phyloP scores from a whole-genome alignment of 2,888 invertebrate species.

The Rhabditoides inermis region DNA sequence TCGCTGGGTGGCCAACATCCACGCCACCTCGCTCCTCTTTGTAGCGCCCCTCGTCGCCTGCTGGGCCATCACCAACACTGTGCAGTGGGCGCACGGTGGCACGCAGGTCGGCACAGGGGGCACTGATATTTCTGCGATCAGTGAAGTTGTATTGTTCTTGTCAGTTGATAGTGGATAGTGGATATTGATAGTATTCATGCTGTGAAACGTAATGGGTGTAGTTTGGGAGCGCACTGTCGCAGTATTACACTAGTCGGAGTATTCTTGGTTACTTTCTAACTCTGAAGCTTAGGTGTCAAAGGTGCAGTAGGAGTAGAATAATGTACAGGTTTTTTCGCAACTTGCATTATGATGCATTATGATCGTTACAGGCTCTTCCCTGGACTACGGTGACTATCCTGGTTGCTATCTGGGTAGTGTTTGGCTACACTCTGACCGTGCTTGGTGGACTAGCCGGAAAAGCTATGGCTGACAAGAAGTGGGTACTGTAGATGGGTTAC shows the following conservation, averaged over 20 bases:
- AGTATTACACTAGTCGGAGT: too few species aligned
- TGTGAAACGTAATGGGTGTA: too few species aligned
- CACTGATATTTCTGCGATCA: not conserved
- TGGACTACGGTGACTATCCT: constrained; percentile 57
- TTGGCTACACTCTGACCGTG: constrained; percentile 58
- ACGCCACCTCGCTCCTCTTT: constrained; percentile 57
- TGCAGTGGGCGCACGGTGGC: constrained; percentile 58
- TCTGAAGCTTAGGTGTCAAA: not conserved
- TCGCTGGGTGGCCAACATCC: constrained; percentile 58
- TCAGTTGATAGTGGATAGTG: not conserved
- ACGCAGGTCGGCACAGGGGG: constrained; percentile 46
- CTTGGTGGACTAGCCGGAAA: constrained; percentile 57
- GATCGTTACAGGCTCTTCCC: constrained; percentile 55
- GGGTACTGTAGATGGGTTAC: not conserved
- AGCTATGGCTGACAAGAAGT: not conserved
- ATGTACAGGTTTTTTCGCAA: not conserved
- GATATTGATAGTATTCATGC: too few species aligned
- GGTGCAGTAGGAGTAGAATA: not conserved
- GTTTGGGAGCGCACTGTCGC: too few species aligned
- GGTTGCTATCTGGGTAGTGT: constrained; percentile 55
- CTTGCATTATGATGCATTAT: not conserved
- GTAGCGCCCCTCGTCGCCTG: constrained; percentile 57
- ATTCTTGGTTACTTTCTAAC: not conserved
- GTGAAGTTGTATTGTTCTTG: not conserved
- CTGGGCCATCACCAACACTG: constrained; percentile 57